A percentile compares a stretch with the other conserved stretches of the same genome.
Evolutionary conservation across 2,888 invertebrate species (phyloP).

Genomic region (Sinopyrophorus schimmeli): DNA sequence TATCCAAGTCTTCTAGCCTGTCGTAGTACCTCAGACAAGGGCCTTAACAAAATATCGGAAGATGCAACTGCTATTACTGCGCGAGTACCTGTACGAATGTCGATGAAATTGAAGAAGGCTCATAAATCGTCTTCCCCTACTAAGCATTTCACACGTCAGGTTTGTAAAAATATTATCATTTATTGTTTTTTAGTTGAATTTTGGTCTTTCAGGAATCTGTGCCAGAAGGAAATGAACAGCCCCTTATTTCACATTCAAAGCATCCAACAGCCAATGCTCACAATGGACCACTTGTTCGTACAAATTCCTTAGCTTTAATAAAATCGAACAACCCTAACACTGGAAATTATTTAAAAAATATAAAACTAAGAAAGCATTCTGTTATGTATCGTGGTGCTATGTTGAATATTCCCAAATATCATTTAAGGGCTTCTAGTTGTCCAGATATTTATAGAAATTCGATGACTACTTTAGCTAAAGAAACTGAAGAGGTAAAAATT

Average conservation of each 20-base stretch:
- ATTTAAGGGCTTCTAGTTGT: slow-evolving; percentile 84
- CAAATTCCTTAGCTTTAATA: slow-evolving; percentile 56
- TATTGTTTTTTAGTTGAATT: neutral
- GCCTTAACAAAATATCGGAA: slow-evolving; percentile 53
- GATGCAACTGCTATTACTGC: slow-evolving; percentile 53
- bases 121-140: slow-evolving; percentile 29
- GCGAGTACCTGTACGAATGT: slow-evolving; percentile 64
- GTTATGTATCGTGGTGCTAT: slow-evolving; percentile 86
- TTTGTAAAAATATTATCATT: neutral
- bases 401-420: slow-evolving; percentile 79
- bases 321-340: slow-evolving; percentile 58
- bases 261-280: slow-evolving; percentile 6
- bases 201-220: slow-evolving; percentile 40
- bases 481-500: slow-evolving; percentile 68
- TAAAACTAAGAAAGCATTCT: slow-evolving; percentile 76
- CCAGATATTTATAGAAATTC: slow-evolving; percentile 89
- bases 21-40: slow-evolving; percentile 67
- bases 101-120: slow-evolving; percentile 62
- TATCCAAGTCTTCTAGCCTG: slow-evolving; percentile 70
- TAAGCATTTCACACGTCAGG: slow-evolving; percentile 4
- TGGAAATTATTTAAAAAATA: slow-evolving; percentile 73
- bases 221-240: slow-evolving; percentile 33
- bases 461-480: slow-evolving; percentile 81
- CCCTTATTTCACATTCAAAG: slow-evolving; percentile 10
- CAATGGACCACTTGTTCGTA: slow-evolving; percentile 31